Base-by-base conservation (phyloP, 2,113 vertebrate genomes). In the Archilochus colubris region DNA sequence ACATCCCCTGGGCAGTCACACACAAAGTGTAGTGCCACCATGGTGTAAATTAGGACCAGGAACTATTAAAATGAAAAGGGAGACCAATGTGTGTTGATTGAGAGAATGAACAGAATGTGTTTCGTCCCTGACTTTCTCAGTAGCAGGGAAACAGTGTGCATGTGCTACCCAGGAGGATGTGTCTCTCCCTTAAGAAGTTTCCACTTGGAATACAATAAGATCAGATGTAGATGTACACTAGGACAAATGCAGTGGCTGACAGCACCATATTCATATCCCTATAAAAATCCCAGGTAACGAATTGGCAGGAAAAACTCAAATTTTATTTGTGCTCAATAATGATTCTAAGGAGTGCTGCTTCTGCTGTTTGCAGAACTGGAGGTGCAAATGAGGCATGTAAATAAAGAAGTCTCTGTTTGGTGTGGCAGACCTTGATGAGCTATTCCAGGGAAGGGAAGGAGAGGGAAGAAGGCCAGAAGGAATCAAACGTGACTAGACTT, bases 1-100 rank as follows among this genome's bases (percentile, higher is more conserved):
- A 63, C 21, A 24, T 46, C 62, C 23, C 1, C 0, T 0, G 3
- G 14, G 24, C 17, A 14, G 16, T 21, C 74, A 36, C 15, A n/a
- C 18, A n/a, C 14, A 55, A 30, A 48, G 15, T 46, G 54, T 22
- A 25, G 2, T 54, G 14, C 25, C 23, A 54, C 55, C 14, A 18
- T 13, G 4, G 15, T 54, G 44, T 21, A 76, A 59, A 28, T 44
- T 14, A 73, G 61, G 54, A 68, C 20, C 38, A 19, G 3, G 14
- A 28, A 48, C 58, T 6, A 3, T 24, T 50, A 31, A 61, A 12
- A 36, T 77, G 55, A 21, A 55, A 28, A 16, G 5, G 24, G 14
- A 76, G 5, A n/a, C 22, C 44, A 38, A 5, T 2, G 6, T 10
- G 25, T 57, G 16, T 38, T 38, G 8, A 4, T 57, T 38, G 46